phyloP scores from a whole-genome alignment of 2,113 vertebrate genomes.

The Charadrius vociferus region DNA sequence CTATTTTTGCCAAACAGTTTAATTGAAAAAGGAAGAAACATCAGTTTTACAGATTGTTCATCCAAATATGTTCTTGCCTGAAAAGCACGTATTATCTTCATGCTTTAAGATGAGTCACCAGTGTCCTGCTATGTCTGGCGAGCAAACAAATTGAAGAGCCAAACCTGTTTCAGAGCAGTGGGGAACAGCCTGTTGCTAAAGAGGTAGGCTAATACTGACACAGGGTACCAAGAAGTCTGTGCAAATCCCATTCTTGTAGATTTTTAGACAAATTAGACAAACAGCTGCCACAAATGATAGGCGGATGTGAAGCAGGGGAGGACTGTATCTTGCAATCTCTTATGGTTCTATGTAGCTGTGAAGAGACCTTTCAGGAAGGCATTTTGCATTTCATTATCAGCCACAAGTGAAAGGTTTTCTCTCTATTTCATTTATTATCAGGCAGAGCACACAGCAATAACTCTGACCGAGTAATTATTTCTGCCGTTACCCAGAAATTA shows the following conservation, averaged over 20 bases:
- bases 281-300: neutral
- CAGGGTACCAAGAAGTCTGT: neutral
- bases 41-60: slow-evolving; percentile 37
- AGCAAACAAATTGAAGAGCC: neutral
- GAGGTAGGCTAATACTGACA: neutral
- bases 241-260: neutral
- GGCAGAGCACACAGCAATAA: neutral
- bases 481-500: neutral
- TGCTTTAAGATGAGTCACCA: slow-evolving; percentile 30
- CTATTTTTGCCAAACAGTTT: slow-evolving; percentile 49
- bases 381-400: neutral
- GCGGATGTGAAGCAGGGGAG: neutral
- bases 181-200: neutral
- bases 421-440: neutral
- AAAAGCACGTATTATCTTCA: slow-evolving; percentile 40
- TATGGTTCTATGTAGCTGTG: neutral
- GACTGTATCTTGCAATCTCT: neutral
- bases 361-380: neutral
- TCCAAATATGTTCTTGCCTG: slow-evolving; percentile 32
- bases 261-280: neutral
- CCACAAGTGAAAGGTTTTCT: neutral
- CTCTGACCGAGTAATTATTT: neutral
- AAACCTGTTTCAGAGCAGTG: neutral
- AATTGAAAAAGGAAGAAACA: slow-evolving; percentile 48
- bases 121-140: neutral